Conservation (phyloP, 2,888 invertebrate species). For the Drosophila prolongata region DNA sequence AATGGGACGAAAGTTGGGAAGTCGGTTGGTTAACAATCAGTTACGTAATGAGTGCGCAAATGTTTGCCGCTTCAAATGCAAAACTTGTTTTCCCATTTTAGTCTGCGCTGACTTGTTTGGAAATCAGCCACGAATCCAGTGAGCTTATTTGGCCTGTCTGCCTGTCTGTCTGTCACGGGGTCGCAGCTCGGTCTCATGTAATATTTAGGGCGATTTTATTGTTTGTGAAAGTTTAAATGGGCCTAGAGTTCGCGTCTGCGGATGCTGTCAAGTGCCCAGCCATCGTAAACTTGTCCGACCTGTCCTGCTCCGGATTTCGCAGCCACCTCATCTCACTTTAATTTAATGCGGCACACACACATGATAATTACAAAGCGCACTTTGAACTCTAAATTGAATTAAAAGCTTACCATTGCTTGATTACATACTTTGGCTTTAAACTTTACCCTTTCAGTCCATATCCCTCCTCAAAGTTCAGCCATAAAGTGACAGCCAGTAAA, state of each 20-base stretch:
- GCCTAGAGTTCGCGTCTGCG: slow-evolving; percentile 39
- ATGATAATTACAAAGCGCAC: slow-evolving; percentile 44
- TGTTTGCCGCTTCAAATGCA: slow-evolving; percentile 52
- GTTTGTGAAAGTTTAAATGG: slow-evolving; percentile 67
- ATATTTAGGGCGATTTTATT: slow-evolving; percentile 69
- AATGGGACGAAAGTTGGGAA: slow-evolving; percentile 50
- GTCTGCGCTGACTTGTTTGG: slow-evolving; percentile 5
- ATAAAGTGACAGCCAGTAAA: slow-evolving; percentile 27
- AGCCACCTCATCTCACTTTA: slow-evolving; percentile 18
- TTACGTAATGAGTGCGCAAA: slow-evolving; percentile 52
- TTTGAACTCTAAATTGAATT: slow-evolving; percentile 10
- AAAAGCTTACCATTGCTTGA: neutral
- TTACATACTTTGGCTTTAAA: slow-evolving; percentile 15
- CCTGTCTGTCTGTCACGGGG: slow-evolving; percentile 22
- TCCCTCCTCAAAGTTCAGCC: slow-evolving; percentile 25
- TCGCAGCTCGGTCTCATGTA: slow-evolving; percentile 55
- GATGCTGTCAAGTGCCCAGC: slow-evolving; percentile 48
- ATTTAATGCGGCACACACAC: slow-evolving; percentile 32
- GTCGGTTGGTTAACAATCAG: slow-evolving; percentile 41
- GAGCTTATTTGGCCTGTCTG: slow-evolving; percentile 34
- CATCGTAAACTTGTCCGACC: slow-evolving; percentile 14
- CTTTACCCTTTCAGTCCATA: slow-evolving; percentile 19
- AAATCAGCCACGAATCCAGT: slow-evolving; percentile 38
- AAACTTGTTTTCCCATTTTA: slow-evolving; percentile 32
- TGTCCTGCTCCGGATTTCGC: slow-evolving; percentile 28